Base-by-base conservation (phyloP, 2,888 invertebrate species). In the Drosophila picticornis region DNA sequence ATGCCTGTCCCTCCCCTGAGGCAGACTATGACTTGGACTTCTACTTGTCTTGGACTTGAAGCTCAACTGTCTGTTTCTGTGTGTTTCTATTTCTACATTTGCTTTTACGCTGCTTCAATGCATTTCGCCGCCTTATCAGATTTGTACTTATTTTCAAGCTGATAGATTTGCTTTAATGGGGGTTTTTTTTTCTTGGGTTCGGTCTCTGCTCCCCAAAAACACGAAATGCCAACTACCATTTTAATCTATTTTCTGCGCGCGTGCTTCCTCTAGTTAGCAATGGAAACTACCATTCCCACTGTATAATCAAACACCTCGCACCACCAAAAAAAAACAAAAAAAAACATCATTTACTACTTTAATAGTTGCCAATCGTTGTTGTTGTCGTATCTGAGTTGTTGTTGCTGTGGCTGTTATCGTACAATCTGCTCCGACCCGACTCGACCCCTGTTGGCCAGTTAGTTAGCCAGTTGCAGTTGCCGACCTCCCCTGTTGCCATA, bases 301-400 rank as follows among this genome's bases (percentile, higher is more conserved):
- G 46, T 36, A 58, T 43, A 64, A 36, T 53, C 53, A 50, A 73
- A 53, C 62, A 62, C 55, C 57, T 40, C 60, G 16, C 52, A 48
- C 3, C 43, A 55, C 34, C 11, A 32, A 32, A 34, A 34, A 34
- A 4, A 32, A 32, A 32, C 38, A 66, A 57, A 62, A 80, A 55
- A 58, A 77, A 79, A 84, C 85, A 90, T 84, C 88, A 90, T 88
- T 83, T 83, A 89, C 87, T 87, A 90, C 87, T 87, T 78, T 87
- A 87, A 88, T 88, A 86, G 90, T 81, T 80, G 66, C 53, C 82
- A 75, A 76, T 82, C 58, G 73, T 75, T 67, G 72, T 68, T 75
- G 73, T 66, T 73, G 75, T 69, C 53, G 43, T 46, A 46, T 46
- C 25, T 25, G 25, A 76, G 65, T 71, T 61, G 60, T 43, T 63